These are phyloP conservation scores for Silurus lanzhouensis DNA, from an alignment of 2,797 vertebrate species.

Conservation along the genomic window DNA sequence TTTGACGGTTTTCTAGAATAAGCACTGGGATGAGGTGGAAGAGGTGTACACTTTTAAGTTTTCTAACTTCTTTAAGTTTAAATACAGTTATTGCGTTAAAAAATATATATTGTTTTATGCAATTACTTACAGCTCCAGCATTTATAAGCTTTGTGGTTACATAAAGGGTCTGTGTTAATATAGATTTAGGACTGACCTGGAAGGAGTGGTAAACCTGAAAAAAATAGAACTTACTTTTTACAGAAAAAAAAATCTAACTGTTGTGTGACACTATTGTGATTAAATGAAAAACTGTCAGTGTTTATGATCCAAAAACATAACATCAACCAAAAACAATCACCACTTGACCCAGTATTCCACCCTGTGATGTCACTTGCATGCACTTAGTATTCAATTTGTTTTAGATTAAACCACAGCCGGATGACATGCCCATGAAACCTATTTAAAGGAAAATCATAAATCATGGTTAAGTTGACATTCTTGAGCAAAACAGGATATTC, in stretches of 20 bases:
- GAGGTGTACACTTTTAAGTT: neutral
- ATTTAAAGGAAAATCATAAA: conserved; percentile 3
- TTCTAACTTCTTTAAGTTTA: neutral
- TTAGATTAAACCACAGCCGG: neutral
- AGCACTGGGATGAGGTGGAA: neutral
- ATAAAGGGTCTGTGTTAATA: neutral
- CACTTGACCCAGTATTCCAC: neutral
- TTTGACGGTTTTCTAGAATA: conserved; percentile 19
- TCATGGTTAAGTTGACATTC: neutral
- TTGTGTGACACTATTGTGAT: neutral
- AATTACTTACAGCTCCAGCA: neutral
- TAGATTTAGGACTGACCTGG: neutral
- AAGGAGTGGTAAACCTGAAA: neutral
- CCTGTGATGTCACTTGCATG: neutral
- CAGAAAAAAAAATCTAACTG: neutral
- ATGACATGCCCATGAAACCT: neutral
- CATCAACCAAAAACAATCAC: conserved; percentile 20
- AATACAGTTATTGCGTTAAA: neutral
- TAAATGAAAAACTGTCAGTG: conserved; percentile 42
- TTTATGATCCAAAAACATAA: neutral
- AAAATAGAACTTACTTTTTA: neutral
- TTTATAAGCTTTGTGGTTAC: neutral
- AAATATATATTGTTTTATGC: neutral
- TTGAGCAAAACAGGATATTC: neutral
- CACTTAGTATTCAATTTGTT: neutral